Evolutionary conservation across 2,888 invertebrate species (phyloP).

Genomic region (Dyspetes luteomarginatus): DNA sequence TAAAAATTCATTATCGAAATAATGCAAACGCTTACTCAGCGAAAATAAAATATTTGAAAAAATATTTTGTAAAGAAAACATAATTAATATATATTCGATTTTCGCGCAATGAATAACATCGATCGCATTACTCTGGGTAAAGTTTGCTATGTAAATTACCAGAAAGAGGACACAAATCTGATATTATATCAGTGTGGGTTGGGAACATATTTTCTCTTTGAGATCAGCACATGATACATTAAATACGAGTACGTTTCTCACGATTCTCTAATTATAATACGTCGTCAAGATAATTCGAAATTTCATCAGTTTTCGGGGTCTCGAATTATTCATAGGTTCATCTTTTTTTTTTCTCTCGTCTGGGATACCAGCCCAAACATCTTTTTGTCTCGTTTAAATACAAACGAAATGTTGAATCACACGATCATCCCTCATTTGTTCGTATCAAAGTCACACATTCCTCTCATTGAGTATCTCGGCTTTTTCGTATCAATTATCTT

Average conservation of each 20-base stretch:
- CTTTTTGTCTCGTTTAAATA: not conserved
- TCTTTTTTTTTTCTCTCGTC: not conserved
- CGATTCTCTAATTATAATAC: slow-evolving; percentile 32
- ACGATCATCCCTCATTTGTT: not conserved
- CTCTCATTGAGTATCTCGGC: not conserved
- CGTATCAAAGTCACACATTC: not conserved
- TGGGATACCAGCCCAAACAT: slow-evolving; percentile 2
- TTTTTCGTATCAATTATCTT: not conserved
- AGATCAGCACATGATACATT: slow-evolving; percentile 38
- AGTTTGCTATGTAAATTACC: slow-evolving; percentile 28
- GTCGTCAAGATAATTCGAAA: slow-evolving; percentile 2
- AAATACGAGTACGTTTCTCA: slow-evolving; percentile 36
- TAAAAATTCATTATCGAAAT: slow-evolving; percentile 34
- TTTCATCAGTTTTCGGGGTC: not conserved
- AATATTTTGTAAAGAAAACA: not conserved
- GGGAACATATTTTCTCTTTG: slow-evolving; percentile 34
- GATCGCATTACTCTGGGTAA: not conserved
- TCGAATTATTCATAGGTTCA: slow-evolving; percentile 3
- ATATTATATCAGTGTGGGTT: slow-evolving; percentile 27
- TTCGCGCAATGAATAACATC: not conserved
- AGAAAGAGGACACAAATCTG: slow-evolving; percentile 21
- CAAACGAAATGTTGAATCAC: not conserved
- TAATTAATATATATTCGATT: not conserved
- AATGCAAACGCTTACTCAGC: slow-evolving; percentile 15
- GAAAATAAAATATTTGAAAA: slow-evolving; percentile 9